phyloP scores from a whole-genome alignment of 2,113 vertebrate species.

The Dasypus novemcinctus region DNA sequence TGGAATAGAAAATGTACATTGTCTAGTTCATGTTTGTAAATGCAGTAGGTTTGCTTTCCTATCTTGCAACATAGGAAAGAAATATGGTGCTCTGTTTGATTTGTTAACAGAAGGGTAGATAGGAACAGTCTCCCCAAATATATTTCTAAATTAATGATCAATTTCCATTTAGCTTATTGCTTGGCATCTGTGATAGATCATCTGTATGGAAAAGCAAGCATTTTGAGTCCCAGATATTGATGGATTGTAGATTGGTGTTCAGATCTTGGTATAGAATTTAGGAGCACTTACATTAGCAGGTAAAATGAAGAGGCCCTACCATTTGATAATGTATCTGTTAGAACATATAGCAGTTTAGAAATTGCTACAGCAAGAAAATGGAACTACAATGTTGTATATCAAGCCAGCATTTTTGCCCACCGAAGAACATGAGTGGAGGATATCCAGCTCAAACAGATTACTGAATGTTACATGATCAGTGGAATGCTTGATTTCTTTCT shows the following conservation, averaged over 20 bases:
- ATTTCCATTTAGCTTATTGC: background rate
- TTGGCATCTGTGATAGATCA: background rate
- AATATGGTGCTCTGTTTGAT: background rate
- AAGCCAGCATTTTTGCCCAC: background rate
- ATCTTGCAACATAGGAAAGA: background rate
- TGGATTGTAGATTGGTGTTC: background rate
- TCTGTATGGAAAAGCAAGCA: background rate
- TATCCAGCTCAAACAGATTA: background rate
- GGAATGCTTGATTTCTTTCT: background rate
- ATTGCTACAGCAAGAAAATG: background rate
- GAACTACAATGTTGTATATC: background rate
- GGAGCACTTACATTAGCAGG: background rate
- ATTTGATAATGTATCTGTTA: background rate
- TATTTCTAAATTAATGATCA: background rate
- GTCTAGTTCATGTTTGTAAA: background rate
- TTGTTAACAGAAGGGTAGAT: background rate
- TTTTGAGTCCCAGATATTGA: background rate
- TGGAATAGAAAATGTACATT: background rate
- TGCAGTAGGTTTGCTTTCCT: background rate
- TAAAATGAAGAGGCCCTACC: background rate
- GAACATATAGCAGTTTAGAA: background rate
- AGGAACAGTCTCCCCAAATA: background rate
- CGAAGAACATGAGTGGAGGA: background rate
- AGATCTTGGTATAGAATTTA: background rate
- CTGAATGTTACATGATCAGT: background rate